Base-by-base conservation (phyloP, 2,797 vertebrate genomes). In the Etheostoma perlongum region DNA sequence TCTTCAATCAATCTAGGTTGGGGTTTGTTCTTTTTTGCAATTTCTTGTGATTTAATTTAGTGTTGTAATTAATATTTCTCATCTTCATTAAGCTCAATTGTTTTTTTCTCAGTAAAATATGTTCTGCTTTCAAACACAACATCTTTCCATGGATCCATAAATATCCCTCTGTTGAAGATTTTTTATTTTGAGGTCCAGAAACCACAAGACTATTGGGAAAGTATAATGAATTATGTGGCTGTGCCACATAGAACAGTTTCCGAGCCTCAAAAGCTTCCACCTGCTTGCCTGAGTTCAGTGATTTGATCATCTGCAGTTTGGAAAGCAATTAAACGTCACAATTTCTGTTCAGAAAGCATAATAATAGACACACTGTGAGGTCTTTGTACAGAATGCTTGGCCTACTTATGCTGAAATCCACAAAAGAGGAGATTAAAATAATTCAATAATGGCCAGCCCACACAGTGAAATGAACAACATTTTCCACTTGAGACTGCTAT, bases 361-460 rank as follows among this genome's bases (percentile, higher is more conserved):
- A 89, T 72, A 85, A 88, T 74, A 76, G 57, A 74, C 64, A 58
- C 67, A 60, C 18, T 81, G 53, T 66, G 70, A 75, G 72, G 80
- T 83, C 57, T 74, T 64, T 74, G 72, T 85, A 76, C 71, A 74
- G 62, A 87, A 78, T 2, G 44, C n/a, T 23, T 81, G 66, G 64
- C 87, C 80, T 86, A 87, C 65, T 76, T 88, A 76, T 15, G 62
- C 68, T 69, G 65, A 81, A 80, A 89, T 84, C 51, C 64, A 78
- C 86, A 82, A 85, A 83, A 85, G 67, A 81, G 62, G 60, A 85
- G 84, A 90, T 88, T 85, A 81, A 83, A 85, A 74, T 79, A 84
- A 87, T 89, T 90, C 76, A 71, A 62, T 87, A 74, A 74, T 67
- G 69, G 74, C 63, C 79, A 82, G 63, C 82, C 83, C 84, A 83